Conservation (phyloP, 1,140 invertebrate species). For the Leptinotarsa defecta region DNA sequence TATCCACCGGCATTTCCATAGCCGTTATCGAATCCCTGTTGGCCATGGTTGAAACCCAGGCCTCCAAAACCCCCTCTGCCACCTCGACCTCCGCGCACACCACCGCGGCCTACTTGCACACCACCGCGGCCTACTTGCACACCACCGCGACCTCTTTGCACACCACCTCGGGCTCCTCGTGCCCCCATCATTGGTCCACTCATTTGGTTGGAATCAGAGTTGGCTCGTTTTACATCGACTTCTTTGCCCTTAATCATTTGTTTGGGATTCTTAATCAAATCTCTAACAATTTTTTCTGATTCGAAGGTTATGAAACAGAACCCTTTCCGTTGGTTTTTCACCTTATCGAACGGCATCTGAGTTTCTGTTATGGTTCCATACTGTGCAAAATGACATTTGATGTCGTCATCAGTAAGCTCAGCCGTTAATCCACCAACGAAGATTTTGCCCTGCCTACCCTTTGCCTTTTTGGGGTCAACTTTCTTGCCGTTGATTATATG, state of each 20-base stretch:
- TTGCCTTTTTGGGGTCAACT: conserved; percentile 57
- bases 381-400: conserved; percentile 57
- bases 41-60: too few species aligned
- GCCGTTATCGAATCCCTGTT: too few species aligned
- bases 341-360: conserved; percentile 72
- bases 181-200: too few species aligned
- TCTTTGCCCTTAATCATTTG: conserved; percentile 92
- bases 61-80: too few species aligned
- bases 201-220: conserved; percentile 36
- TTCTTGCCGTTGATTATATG: conserved; percentile 92
- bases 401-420: conserved; percentile 90
- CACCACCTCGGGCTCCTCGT: too few species aligned
- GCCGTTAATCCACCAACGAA: conserved; percentile 92
- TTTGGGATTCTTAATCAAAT: conserved; percentile 86
- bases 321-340: conserved; percentile 92
- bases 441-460: conserved; percentile 63
- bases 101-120: too few species aligned
- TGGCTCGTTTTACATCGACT: conserved; percentile 66
- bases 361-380: too few species aligned
- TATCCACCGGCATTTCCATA: too few species aligned
- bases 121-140: conserved; percentile 55
- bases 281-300: conserved; percentile 89
- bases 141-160: too few species aligned
- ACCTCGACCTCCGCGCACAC: too few species aligned
- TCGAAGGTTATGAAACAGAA: conserved; percentile 96